phyloP scores from a whole-genome alignment of 2,888 invertebrate genomes.

The Chrysodeixis includens region DNA sequence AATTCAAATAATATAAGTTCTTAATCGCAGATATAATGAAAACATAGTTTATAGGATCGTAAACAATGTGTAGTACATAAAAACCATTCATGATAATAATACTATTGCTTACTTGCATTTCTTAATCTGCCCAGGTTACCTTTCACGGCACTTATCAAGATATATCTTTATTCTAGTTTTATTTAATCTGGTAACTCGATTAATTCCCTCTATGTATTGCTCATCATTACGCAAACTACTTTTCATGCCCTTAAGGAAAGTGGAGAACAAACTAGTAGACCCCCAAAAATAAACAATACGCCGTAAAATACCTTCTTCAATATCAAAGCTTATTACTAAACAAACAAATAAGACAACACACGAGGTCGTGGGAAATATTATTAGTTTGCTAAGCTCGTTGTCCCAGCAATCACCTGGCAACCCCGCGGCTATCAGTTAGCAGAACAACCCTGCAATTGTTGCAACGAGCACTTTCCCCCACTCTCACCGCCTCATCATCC shows the following conservation, averaged over 20 bases:
- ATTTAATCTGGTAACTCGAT: not conserved
- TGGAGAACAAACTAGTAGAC: not conserved
- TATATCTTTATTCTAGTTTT: not conserved
- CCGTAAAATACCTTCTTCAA: not conserved
- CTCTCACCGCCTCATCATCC: slow-evolving; percentile 22
- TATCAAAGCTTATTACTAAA: not conserved
- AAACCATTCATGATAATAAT: slow-evolving; percentile 40
- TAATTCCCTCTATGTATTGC: no score
- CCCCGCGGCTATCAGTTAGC: slow-evolving; percentile 13
- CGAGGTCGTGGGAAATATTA: not conserved
- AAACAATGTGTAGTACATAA: slow-evolving; percentile 23
- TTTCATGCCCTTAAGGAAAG: no score
- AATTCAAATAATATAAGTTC: not conserved
- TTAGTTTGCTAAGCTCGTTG: not conserved
- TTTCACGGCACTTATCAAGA: slow-evolving; percentile 17
- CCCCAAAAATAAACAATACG: not conserved
- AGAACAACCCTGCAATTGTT: slow-evolving; percentile 14
- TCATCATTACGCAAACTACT: no score
- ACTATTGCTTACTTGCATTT: slow-evolving; percentile 12
- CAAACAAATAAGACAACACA: not conserved
- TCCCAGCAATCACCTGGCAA: slow-evolving; percentile 6
- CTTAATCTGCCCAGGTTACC: slow-evolving; percentile 11
- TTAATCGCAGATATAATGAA: slow-evolving; percentile 18
- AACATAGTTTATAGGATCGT: slow-evolving; percentile 28
- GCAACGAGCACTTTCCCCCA: slow-evolving; percentile 37